Evolutionary conservation across 2,888 invertebrate species (phyloP).

Genomic region (Hemaris fuciformis): DNA sequence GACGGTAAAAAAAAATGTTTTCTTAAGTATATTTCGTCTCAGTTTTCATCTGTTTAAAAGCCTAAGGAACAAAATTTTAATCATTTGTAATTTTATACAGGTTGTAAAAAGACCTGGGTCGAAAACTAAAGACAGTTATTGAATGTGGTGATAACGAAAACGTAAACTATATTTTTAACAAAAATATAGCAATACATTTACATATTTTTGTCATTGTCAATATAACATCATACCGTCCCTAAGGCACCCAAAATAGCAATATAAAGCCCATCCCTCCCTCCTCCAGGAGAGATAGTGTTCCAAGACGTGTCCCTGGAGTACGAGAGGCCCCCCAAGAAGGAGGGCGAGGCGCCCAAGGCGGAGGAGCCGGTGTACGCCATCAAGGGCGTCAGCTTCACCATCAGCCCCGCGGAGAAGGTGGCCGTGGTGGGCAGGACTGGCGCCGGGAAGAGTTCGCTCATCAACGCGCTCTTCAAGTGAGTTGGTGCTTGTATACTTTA

Average conservation of each 20-base stretch:
- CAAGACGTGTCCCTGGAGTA: conserved; percentile 69
- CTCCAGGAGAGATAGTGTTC: conserved; percentile 66
- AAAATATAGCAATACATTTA: too few relatives aligned
- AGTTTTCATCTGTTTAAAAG: too few relatives aligned
- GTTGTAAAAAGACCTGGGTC: too few relatives aligned
- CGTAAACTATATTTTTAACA: too few relatives aligned
- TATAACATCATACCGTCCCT: background rate
- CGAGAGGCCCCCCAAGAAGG: conserved; percentile 56
- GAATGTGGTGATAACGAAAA: too few relatives aligned
- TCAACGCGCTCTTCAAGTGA: conserved; percentile 87
- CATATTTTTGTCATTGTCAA: too few relatives aligned
- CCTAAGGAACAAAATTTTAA: too few relatives aligned
- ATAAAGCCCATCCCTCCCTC: background rate
- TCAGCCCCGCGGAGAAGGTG: conserved; percentile 83
- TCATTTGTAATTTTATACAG: too few relatives aligned
- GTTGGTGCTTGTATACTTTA: too few relatives aligned
- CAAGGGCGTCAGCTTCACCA: conserved; percentile 76
- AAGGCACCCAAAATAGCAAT: background rate
- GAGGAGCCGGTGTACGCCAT: conserved; percentile 63
- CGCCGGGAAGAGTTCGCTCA: conserved; percentile 90
- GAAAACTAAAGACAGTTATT: too few relatives aligned
- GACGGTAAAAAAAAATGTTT: too few relatives aligned
- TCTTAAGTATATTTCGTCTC: too few relatives aligned
- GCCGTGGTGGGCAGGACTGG: conserved; percentile 92
- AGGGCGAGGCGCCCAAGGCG: conserved; percentile 66